Evolutionary conservation across 2,113 vertebrate genomes (phyloP), one percentile per base, ranked within the genome.

Genomic region (Oreocharis arfaki): DNA sequence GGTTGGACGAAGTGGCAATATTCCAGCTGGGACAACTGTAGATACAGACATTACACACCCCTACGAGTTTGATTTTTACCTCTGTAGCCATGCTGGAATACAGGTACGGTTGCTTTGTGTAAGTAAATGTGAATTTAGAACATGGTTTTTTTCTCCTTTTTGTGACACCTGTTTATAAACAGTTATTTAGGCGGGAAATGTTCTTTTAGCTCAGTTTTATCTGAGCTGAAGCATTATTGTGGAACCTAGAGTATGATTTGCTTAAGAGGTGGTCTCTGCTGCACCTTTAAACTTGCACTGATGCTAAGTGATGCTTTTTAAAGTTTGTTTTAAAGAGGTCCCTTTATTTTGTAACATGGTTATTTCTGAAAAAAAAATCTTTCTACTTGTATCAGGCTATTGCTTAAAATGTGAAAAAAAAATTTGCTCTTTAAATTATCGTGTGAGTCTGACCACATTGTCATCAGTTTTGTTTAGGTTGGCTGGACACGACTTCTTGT

Each of bases 31-130:
- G 97, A 99, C 99, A 41, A 99, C 99, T 37, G 99, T 99, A 76
- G 99, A 99, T 88, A 99, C 99, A 16, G 99, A 99, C 95, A 99
- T 99, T 88, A 99, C 99, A 4, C 99, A 99, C 95, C 99, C 99
- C 8, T 99, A 99, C 55, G 99, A 99, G 98, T 99, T 99, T 97
- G 99, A 99, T 98, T 99, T 99, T 99, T 99, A 99, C 98, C 99
- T 99, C 98, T 99, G 99, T 98, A 99, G 99, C 98, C 99, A 99
- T 94, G 99, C 99, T 97, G 99, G 99, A 98, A 99, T 99, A 98
- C 99, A 99, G 99, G 99, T 99, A 97, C 41, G 69, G 24, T 70
- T 53, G 32, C 10, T 57, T n/a, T 84, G 19, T 81, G 56, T 61
- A 71, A 76, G 35, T 37, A 67, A 46, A 60, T 49, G 35, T 53